Evolutionary conservation across 64 coral and sea anemone genomes (phyloP), one percentile per base, ranked within the genome.

Genomic region (Acropora tenuis): DNA sequence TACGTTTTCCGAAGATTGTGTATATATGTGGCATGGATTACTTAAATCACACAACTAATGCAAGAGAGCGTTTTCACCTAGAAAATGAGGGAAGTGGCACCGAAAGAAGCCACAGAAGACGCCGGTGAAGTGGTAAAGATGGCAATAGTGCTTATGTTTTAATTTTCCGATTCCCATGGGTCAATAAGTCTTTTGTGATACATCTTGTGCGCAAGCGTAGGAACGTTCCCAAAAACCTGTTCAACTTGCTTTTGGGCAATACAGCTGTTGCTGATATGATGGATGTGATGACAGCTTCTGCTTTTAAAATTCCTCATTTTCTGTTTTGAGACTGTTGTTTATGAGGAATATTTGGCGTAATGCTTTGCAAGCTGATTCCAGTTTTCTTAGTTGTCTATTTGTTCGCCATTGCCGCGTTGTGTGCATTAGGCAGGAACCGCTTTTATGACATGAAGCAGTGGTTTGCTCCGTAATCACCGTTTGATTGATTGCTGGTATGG

Each of bases 221-320:
- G 17, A 81, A 89, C 12, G 84, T 94, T 74, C 71, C 71, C 13
- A 87, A 82, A 49, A 89, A 89, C 42, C 87, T 92, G 2, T 97
- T 97, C 58, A 97, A 97, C 41, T 97, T 79, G 44, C 86, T 94
- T 45, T 86, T 97, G 50, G 82, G 88, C 2, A 97, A 97, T 50
- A 97, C 87, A 88, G 95, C 92, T 30, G 41, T 75, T 15, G 95
- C 95, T 19, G 95, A 97, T 75, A 75, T 91, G 45, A 17, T 97
- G 8, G 84, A 93, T 15, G 68, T 79, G 16, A 41, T 91, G 48
- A 94, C 80, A 19, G 82, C 92, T 11, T 79, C 90, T 15, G 76
- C 92, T 1, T 19, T 90, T 5, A 77, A 67, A 0, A 48, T 98
- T 61, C 50, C 66, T 5, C 86, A 20, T 6, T 30, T 86, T 3